A percentile compares a stretch with the other conserved stretches of the same genome.
These are phyloP conservation scores for Labeo calbasu DNA, from an alignment of 2,797 vertebrate species.

Conservation along the genomic window DNA sequence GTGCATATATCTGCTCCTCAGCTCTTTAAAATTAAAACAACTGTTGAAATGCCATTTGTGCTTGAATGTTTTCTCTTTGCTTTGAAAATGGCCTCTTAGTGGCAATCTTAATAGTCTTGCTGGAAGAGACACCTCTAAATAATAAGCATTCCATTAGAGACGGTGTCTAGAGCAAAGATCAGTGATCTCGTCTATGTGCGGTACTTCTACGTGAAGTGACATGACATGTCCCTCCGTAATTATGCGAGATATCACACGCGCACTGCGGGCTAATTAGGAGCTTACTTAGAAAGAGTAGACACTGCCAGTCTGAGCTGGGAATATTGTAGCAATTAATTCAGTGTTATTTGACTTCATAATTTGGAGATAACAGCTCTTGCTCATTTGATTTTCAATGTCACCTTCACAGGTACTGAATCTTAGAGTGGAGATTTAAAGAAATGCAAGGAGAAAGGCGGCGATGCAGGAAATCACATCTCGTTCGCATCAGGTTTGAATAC, in stretches of 20 bases:
- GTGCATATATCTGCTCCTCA: background rate
- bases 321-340: conserved; percentile 59
- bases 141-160: conserved; percentile 37
- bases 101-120: background rate
- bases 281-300: conserved; percentile 50
- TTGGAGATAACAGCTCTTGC: conserved; percentile 56
- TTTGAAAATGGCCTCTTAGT: conserved; percentile 10
- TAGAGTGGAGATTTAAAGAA: conserved; percentile 29
- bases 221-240: conserved; percentile 40
- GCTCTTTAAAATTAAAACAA: conserved; percentile 17
- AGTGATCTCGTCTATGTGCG: background rate
- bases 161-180: conserved; percentile 12
- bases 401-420: conserved; percentile 51
- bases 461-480: conserved; percentile 26
- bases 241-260: conserved; percentile 43
- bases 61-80: conserved; percentile 27
- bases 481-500: background rate
- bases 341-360: conserved; percentile 58
- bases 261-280: conserved; percentile 52
- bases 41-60: conserved; percentile 15
- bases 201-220: conserved; percentile 23
- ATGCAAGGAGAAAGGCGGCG: conserved; percentile 4
- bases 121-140: conserved; percentile 24
- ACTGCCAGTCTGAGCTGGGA: conserved; percentile 48
- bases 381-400: conserved; percentile 59